A percentile compares a stretch with the other conserved stretches of the same genome.
These are phyloP conservation scores for Heliconius sara DNA, from an alignment of 2,888 invertebrate genomes.

Conservation along the genomic window DNA sequence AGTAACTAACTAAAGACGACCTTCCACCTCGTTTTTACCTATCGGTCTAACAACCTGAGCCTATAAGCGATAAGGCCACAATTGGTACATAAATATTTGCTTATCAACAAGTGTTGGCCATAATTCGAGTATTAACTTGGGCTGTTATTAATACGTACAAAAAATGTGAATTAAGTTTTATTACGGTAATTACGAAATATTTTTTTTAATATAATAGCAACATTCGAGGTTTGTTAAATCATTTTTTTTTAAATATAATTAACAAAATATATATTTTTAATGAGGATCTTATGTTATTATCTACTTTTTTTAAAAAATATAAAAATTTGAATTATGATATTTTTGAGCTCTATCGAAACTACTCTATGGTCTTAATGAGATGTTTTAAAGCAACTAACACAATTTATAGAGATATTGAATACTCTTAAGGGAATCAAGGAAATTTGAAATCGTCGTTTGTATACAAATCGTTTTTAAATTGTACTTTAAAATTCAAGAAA, in stretches of 20 bases:
- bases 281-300: conserved; percentile 1
- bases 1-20: neutral
- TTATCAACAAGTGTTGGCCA: conserved; percentile 17
- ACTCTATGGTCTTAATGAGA: neutral
- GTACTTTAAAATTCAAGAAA: neutral
- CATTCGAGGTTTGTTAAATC: conserved; percentile 11
- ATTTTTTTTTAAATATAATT: neutral
- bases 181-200: conserved; percentile 14
- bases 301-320: too few species aligned
- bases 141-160: conserved; percentile 2
- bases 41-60: conserved; percentile 5
- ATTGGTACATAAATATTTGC: conserved; percentile 13
- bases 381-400: neutral
- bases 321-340: neutral
- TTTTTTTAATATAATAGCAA: neutral
- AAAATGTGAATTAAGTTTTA: conserved; percentile 10
- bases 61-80: conserved; percentile 14
- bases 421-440: neutral
- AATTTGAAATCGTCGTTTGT: neutral
- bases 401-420: neutral
- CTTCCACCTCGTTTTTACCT: conserved; percentile 8
- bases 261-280: neutral
- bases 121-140: conserved; percentile 10
- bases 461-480: too few species aligned
- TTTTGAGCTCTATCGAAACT: neutral